Evolutionary conservation across 2,797 vertebrate genomes (phyloP).

Genomic region (Emys orbicularis): DNA sequence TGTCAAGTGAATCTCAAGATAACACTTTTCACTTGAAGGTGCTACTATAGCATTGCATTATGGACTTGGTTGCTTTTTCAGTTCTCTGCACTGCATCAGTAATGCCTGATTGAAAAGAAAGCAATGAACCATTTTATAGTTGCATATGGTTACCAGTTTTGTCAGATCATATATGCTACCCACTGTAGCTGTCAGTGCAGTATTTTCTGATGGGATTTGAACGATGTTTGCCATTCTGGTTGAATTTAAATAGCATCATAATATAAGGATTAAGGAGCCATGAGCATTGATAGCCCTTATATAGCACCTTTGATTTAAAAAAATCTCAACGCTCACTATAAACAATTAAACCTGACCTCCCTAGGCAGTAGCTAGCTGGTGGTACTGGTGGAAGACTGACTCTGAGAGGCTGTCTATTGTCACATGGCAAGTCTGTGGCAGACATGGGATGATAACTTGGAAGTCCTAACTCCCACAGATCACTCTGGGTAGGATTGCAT

Average conservation of each 20-base stretch:
- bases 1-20: background rate
- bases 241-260: background rate
- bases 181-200: background rate
- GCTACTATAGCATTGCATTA: background rate
- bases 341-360: background rate
- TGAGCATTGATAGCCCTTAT: rapidly evolving
- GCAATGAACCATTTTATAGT: background rate
- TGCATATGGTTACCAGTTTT: background rate
- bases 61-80: rapidly evolving
- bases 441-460: background rate
- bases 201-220: background rate
- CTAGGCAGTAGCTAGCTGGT: background rate
- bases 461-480: background rate
- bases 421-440: background rate
- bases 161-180: background rate
- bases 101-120: background rate
- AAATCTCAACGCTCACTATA: background rate
- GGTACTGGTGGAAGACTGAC: background rate
- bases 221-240: background rate
- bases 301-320: background rate
- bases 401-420: background rate
- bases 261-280: background rate
- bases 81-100: background rate
- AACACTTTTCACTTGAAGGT: background rate
- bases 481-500: rapidly evolving